Base-by-base conservation (phyloP, 2,113 vertebrate species). In the Pluvialis apricaria region DNA sequence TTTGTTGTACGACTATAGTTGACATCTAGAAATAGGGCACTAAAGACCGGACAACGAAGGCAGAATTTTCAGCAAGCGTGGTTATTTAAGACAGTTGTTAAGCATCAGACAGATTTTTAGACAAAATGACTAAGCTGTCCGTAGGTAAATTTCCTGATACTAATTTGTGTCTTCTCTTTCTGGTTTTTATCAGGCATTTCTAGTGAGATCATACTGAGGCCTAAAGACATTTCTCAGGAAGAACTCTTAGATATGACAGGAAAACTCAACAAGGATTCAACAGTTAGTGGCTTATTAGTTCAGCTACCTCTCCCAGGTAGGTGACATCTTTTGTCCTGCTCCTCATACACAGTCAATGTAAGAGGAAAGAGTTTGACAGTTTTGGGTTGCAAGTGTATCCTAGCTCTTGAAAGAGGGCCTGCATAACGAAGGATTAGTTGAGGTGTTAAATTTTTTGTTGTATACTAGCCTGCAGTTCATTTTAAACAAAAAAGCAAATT, bases 251-350 rank as follows among this genome's bases (percentile, higher is more conserved):
- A 99, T 90, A 68, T 99, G 91, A 99, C 98, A 5, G 98, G 94
- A 80, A 98, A 98, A 71, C 97, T 99, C 97, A 99, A 99, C 96
- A 96, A 98, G 88, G 99, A 99, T 96, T 97, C 98, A 82, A 98
- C 96, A 96, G 98, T 99, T 95, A 99, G 98, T 94, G 99, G 99
- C 36, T 95, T 99, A 88, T 97, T 99, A 91, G 98, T 99, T 95
- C 99, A 99, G 95, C 97, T 99, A 42, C 99, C 99, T 86, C 99
- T 99, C 22, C 98, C 98, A 97, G 98, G 98, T 99, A 94, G 55
- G 71, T 82, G 57, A 45, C 5, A 3, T 54, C 34, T 96, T 80
- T 42, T 88, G 6, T 93, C 26, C 24, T 19, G 3, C 15, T 38
- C 47, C 12, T 88, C 60, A 11, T 25, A 11, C 15, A 28, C 44